Percentiles rank a stretch among this genome's conserved stretches.
These are phyloP conservation scores for Ctenomys sociabilis DNA, from an alignment of 2,113 vertebrate species.

Conservation along the genomic window DNA sequence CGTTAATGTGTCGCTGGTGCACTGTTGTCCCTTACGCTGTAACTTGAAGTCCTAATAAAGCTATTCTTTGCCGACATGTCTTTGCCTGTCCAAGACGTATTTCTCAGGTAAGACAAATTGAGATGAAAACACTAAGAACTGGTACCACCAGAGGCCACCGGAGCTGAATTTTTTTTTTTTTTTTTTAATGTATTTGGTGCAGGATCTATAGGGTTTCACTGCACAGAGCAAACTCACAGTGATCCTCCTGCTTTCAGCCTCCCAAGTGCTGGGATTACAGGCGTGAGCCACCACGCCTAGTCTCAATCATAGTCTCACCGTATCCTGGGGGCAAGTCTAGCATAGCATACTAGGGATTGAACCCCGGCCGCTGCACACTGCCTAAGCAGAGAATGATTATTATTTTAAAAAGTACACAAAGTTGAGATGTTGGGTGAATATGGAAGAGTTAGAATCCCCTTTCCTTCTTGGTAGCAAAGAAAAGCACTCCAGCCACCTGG, in stretches of 20 bases:
- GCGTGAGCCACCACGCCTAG: no score
- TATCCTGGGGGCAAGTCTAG: no score
- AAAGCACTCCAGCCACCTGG: background rate
- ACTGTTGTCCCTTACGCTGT: background rate
- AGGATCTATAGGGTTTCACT: no score
- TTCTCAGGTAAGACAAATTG: background rate
- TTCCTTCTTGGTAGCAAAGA: background rate
- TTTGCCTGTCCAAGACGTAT: background rate
- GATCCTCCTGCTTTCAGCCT: no score
- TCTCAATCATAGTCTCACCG: no score
- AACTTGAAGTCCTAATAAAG: background rate
- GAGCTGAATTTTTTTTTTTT: no score
- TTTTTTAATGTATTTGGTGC: background rate
- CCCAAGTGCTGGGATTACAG: no score
- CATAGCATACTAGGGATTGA: no score
- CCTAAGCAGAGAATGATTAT: background rate
- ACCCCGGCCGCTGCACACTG: no score
- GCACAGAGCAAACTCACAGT: no score
- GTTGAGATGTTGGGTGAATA: background rate
- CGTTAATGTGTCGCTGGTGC: background rate
- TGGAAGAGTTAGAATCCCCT: background rate
- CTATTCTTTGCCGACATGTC: background rate
- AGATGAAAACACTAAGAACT: background rate
- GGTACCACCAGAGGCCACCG: background rate
- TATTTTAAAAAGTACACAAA: background rate